Percentiles rank a stretch among this genome's conserved stretches.
Evolutionary conservation across 2,113 vertebrate species (phyloP).

Genomic region (Ptilorrhoa leucosticta): DNA sequence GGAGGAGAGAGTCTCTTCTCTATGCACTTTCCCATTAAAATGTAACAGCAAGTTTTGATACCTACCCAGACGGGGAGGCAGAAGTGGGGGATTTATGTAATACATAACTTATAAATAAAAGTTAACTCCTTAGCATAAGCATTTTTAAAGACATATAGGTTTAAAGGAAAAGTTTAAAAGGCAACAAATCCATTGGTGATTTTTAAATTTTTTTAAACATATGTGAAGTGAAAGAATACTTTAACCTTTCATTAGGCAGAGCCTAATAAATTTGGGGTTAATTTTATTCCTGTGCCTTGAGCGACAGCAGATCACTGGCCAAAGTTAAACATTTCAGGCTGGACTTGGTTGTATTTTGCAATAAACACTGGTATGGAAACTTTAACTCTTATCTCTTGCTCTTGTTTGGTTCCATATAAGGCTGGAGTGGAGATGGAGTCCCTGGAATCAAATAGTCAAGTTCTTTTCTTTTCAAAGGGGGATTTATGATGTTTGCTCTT

Average conservation of each 20-base stretch:
- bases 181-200: neutral
- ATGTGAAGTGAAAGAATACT: neutral
- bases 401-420: neutral
- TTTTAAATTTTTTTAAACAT: rapidly evolving
- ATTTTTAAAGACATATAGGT: neutral
- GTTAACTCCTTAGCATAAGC: neutral
- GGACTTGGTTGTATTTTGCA: neutral
- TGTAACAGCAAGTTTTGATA: neutral
- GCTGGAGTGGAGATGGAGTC: neutral
- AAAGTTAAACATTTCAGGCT: neutral
- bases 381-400: neutral
- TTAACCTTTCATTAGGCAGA: neutral
- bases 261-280: neutral
- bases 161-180: neutral
- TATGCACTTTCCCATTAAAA: neutral
- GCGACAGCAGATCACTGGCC: rapidly evolving
- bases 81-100: neutral
- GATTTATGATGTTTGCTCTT: constrained; percentile 19
- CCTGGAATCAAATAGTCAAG: neutral
- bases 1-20: neutral
- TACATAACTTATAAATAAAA: neutral
- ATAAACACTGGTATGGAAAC: neutral
- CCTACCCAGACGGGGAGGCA: neutral
- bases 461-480: neutral
- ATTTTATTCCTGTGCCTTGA: neutral